These are phyloP conservation scores for Pipistrellus kuhlii DNA, from an alignment of 2,797 vertebrate species.

Conservation along the genomic window DNA sequence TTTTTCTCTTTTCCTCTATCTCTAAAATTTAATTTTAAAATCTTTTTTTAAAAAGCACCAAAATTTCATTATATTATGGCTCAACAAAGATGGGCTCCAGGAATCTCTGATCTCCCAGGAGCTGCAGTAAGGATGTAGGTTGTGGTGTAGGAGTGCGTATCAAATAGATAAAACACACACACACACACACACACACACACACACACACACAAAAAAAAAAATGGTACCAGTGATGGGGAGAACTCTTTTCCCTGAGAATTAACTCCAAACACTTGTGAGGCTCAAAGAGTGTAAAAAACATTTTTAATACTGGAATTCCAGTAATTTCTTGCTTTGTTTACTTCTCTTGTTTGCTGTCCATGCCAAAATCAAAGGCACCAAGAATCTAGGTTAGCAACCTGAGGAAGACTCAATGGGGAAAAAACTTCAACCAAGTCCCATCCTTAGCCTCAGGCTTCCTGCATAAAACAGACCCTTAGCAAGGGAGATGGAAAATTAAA, in stretches of 20 bases:
- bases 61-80: not conserved
- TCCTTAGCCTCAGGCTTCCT: not conserved
- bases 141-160: not conserved
- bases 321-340: not conserved
- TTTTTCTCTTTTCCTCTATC: not conserved
- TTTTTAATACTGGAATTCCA: no score
- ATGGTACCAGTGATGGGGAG: not conserved
- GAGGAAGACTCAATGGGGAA: not conserved
- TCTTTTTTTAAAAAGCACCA: not conserved
- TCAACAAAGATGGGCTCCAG: not conserved
- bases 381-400: not conserved
- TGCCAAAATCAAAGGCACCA: not conserved
- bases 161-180: not conserved
- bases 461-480: not conserved
- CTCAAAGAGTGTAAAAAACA: rapidly evolving
- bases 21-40: not conserved
- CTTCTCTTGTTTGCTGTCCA: not conserved
- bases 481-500: not conserved
- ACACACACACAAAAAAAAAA: not conserved
- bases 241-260: not conserved
- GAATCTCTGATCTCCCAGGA: not conserved
- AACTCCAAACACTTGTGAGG: not conserved
- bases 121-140: not conserved
- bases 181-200: no score
- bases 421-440: not conserved